A percentile compares a stretch with the other conserved stretches of the same genome.
Evolutionary conservation across 2,797 vertebrate genomes (phyloP).

Genomic region (Leptoclinus maculatus): DNA sequence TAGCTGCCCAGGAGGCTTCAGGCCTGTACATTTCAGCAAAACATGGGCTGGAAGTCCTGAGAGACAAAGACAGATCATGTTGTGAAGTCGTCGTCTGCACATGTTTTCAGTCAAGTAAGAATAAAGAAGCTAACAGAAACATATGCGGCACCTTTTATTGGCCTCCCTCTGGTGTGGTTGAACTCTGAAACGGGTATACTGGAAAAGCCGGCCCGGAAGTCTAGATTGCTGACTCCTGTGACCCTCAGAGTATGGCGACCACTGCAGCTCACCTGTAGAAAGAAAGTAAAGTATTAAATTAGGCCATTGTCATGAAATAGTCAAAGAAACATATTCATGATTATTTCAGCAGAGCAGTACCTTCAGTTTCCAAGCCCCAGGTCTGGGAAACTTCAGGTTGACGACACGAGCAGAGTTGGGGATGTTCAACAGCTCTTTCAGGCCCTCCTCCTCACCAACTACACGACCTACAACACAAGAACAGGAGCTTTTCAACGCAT

Average conservation of each 20-base stretch:
- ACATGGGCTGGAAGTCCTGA: slow-evolving; percentile 91
- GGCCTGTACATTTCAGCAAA: slow-evolving; percentile 90
- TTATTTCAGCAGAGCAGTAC: slow-evolving; percentile 70
- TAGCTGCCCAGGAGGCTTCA: slow-evolving; percentile 86
- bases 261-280: slow-evolving; percentile 87
- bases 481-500: not conserved
- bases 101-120: slow-evolving; percentile 15
- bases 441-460: slow-evolving; percentile 86
- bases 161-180: slow-evolving; percentile 87
- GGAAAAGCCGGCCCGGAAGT: slow-evolving; percentile 93
- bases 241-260: slow-evolving; percentile 93
- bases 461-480: slow-evolving; percentile 81
- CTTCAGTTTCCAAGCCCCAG: slow-evolving; percentile 92
- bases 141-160: slow-evolving; percentile 87
- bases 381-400: slow-evolving; percentile 88
- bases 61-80: slow-evolving; percentile 17
- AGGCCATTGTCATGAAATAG: not conserved
- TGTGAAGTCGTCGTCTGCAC: slow-evolving; percentile 26
- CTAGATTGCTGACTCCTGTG: slow-evolving; percentile 91
- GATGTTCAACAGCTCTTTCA: slow-evolving; percentile 92
- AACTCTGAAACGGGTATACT: slow-evolving; percentile 83
- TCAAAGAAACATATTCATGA: not conserved
- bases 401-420: slow-evolving; percentile 93
- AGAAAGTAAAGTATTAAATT: slow-evolving; percentile 23
- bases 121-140: slow-evolving; percentile 12